Conservation (phyloP, 37 sponge, comb jelly and placozoan genomes). For the Eunapius fragilis region DNA sequence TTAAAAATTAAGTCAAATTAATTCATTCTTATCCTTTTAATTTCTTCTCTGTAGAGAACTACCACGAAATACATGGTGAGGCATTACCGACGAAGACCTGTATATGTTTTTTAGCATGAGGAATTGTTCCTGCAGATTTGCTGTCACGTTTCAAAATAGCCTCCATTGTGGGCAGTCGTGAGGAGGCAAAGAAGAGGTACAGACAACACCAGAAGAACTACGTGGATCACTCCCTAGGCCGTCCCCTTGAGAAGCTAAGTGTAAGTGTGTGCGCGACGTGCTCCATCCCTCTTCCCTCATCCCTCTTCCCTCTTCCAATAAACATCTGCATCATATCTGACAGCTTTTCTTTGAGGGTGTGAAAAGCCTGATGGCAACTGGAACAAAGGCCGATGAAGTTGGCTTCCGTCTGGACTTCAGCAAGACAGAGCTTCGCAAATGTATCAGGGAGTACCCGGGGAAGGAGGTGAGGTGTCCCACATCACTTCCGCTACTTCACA, state of each 20-base stretch:
- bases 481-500: too few relatives aligned
- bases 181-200: constrained; percentile 77
- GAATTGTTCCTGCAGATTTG: constrained; percentile 36
- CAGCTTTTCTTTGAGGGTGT: constrained; percentile 94
- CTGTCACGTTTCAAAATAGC: constrained; percentile 79
- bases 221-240: constrained; percentile 68
- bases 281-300: neutral
- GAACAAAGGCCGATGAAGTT: constrained; percentile 86
- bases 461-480: constrained; percentile 85
- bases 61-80: constrained; percentile 74
- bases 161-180: constrained; percentile 66
- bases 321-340: neutral
- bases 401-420: constrained; percentile 82
- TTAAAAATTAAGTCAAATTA: too few relatives aligned
- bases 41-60: constrained; percentile 76
- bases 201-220: constrained; percentile 66
- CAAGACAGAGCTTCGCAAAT: constrained; percentile 73
- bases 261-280: constrained; percentile 26
- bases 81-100: neutral
- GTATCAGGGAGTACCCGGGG: constrained; percentile 87
- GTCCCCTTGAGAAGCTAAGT: constrained; percentile 92
- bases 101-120: neutral
- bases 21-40: neutral
- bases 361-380: constrained; percentile 65
- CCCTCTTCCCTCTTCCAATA: neutral